A percentile compares a stretch with the other conserved stretches of the same genome.
phyloP scores from a whole-genome alignment of 2,113 vertebrate species.

The Gambusia holbrooki region DNA sequence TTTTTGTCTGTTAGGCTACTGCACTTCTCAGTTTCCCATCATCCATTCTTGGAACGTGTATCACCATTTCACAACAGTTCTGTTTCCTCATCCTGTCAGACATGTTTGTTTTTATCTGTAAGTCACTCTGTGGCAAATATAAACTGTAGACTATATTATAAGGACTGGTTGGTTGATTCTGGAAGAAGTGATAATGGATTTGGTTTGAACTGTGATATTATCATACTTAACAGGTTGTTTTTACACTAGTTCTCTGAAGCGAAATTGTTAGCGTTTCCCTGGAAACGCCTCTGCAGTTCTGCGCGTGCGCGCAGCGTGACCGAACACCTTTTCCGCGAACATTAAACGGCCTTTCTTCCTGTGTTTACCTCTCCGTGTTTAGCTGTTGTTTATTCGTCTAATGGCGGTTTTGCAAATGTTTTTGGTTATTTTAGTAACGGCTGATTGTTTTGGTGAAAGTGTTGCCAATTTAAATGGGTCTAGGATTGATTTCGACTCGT shows the following conservation, averaged over 20 bases:
- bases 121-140: no score
- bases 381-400: background rate
- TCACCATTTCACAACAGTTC: no score
- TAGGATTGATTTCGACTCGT: conserved; percentile 26
- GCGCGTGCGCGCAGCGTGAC: conserved; percentile 22
- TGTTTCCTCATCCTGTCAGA: no score
- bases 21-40: no score
- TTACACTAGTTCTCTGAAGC: background rate
- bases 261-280: conserved; percentile 9
- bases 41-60: no score
- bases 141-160: no score
- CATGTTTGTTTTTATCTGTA: no score
- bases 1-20: no score
- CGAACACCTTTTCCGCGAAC: conserved; percentile 25
- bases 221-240: no score
- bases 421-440: fast-evolving
- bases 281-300: background rate
- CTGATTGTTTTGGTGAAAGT: background rate
- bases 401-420: conserved; percentile 21
- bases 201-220: no score
- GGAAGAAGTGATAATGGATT: no score
- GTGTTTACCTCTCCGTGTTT: background rate
- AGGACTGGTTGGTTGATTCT: no score
- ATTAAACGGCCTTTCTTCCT: background rate
- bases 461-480: background rate